phyloP scores from a whole-genome alignment of 2,113 vertebrate species.

The Hippocampus zosterae region DNA sequence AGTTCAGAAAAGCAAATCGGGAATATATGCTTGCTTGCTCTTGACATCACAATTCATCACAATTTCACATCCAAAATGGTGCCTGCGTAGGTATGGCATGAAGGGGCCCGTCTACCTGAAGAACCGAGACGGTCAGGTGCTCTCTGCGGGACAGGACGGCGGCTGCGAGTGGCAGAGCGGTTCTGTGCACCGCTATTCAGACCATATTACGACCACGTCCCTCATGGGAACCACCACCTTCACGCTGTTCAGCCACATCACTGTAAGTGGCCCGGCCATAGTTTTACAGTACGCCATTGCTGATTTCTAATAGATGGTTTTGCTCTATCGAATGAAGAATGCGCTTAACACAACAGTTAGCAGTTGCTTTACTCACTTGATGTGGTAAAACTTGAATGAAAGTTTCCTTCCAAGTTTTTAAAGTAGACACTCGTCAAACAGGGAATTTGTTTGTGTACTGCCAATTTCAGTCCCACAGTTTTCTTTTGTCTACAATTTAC shows the following conservation, averaged over 20 bases:
- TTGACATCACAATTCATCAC: not conserved
- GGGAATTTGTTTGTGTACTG: no score
- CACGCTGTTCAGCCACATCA: constrained; percentile 85
- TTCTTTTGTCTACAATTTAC: no score
- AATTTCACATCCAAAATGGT: not conserved
- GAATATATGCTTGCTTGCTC: not conserved
- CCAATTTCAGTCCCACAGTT: no score
- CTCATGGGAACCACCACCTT: constrained; percentile 72
- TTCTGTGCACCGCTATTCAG: constrained; percentile 69
- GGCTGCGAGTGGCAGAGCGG: constrained; percentile 82
- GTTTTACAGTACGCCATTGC: not conserved
- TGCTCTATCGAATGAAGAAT: not conserved
- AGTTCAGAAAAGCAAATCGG: no score
- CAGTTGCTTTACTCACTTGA: no score
- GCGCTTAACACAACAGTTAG: no score
- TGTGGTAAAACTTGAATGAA: no score
- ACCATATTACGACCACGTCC: constrained; percentile 78
- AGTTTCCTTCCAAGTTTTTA: no score
- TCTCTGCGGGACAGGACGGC: constrained; percentile 59
- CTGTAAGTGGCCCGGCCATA: constrained; percentile 65
- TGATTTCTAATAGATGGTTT: not conserved
- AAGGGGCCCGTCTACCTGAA: constrained; percentile 87
- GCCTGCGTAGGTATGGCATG: constrained; percentile 78
- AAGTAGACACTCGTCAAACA: no score
- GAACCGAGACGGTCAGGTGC: constrained; percentile 83